Evolutionary conservation across 2,113 vertebrate genomes (phyloP), one percentile per base, ranked within the genome.

Genomic region (Thoracochromis brauschi): DNA sequence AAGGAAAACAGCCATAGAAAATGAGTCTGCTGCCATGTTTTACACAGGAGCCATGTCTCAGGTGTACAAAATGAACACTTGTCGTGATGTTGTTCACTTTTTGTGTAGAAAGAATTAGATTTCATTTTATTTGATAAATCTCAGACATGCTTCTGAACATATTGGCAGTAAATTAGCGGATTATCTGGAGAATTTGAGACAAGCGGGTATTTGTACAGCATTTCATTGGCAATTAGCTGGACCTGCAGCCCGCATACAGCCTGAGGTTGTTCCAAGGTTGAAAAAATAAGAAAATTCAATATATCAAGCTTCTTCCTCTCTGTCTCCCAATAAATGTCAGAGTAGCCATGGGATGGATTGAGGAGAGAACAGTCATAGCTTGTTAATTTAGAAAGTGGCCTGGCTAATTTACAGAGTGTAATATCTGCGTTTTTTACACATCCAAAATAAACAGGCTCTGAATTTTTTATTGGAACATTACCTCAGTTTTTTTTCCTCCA

Each of bases 381-480:
- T 94, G 90, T 95, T 91, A 87, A 91, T 93, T 85, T 86, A 83
- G 81, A 89, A 75, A 63, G 84, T 82, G 10, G 79, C 47, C 9
- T 5, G 80, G 63, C 84, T 87, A 80, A 93, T 93, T 92, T 87
- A 92, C 63, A 81, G 85, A 79, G 87, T 81, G 86, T 35, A 84
- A 89, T 90, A 91, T 91, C 86, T 91, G 79, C 79, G 55, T 86
- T 87, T 83, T 83, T 87, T 24, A 92, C 90, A 91, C 83, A 63
- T 95, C 92, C 92, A 95, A 92, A 83, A 86, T 93, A 91, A 95
- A 94, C 93, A 94, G 57, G 16, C 82, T 85, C 60, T 45, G 73
- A 35, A 16, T 53, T 54, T 88, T 92, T 94, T 88, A 93, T 85
- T 89, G 85, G 65, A 75, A 58, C 45, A 90, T 91, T 92, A 92